Evolutionary conservation across 2,888 invertebrate species (phyloP).

Genomic region (Herminia tarsipennalis): DNA sequence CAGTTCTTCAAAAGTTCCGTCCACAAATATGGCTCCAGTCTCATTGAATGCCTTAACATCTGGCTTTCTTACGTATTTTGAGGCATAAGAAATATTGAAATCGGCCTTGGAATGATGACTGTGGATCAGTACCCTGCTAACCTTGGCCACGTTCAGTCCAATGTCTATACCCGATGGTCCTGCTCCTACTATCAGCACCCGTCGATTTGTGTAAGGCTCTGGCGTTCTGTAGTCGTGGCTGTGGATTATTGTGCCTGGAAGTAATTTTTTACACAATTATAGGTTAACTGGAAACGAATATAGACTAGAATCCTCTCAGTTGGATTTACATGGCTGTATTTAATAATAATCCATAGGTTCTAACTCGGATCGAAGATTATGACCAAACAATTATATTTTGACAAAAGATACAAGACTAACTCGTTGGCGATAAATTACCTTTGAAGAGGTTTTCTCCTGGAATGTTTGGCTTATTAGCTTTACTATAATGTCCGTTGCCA

Average conservation of each 20-base stretch:
- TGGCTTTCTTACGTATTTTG: slow-evolving; percentile 79
- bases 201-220: slow-evolving; percentile 82
- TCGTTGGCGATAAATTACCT: slow-evolving; percentile 57
- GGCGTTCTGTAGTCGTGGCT: slow-evolving; percentile 90
- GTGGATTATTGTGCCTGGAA: slow-evolving; percentile 87
- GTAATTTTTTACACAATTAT: too few relatives aligned
- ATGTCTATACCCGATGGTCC: slow-evolving; percentile 92
- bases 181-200: slow-evolving; percentile 89
- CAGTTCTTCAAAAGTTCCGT: slow-evolving; percentile 85
- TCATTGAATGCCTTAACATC: slow-evolving; percentile 80
- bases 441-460: slow-evolving; percentile 67
- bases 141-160: slow-evolving; percentile 83
- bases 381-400: too few relatives aligned
- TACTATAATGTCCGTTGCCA: slow-evolving; percentile 87
- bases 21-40: slow-evolving; percentile 84
- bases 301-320: too few relatives aligned
- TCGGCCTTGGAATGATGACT: slow-evolving; percentile 79
- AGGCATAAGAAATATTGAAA: slow-evolving; percentile 72
- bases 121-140: slow-evolving; percentile 75
- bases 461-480: slow-evolving; percentile 66
- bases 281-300: too few relatives aligned
- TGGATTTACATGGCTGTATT: background rate
- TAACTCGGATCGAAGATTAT: too few relatives aligned
- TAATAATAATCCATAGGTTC: too few relatives aligned
- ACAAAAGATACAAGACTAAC: too few relatives aligned